Evolutionary conservation across 1,140 invertebrate genomes (phyloP).

Genomic region (Mycetomoellerius zeteki): DNA sequence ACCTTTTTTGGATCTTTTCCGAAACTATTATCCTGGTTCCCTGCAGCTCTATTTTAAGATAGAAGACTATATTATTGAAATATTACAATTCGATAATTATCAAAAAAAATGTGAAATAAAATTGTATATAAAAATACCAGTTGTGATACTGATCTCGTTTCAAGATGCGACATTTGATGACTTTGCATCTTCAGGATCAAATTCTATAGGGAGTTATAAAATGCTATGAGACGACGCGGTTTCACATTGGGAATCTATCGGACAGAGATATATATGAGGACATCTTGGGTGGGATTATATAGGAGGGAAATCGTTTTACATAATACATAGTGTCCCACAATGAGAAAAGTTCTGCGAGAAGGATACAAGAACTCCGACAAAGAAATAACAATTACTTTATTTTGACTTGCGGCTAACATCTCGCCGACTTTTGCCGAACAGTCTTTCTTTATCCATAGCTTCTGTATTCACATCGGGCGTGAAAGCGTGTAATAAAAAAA

Average conservation of each 20-base stretch:
- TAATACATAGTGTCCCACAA: neutral
- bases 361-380: constrained; percentile 55
- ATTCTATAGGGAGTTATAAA: constrained; percentile 25
- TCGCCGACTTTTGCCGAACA: constrained; percentile 36
- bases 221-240: neutral
- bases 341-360: neutral
- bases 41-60: neutral
- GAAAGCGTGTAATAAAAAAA: constrained; percentile 61
- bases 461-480: constrained; percentile 20
- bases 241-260: neutral
- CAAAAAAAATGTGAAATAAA: neutral
- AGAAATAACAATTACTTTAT: constrained; percentile 78
- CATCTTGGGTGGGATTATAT: constrained; percentile 18
- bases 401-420: constrained; percentile 77
- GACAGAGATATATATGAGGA: neutral
- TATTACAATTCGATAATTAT: neutral
- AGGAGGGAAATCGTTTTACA: constrained; percentile 11
- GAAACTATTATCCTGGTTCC: no score
- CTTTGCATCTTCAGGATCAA: neutral
- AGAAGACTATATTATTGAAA: neutral
- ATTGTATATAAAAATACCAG: neutral
- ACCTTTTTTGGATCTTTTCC: no score
- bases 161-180: neutral
- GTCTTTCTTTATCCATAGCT: constrained; percentile 40
- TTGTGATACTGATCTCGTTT: neutral